Conservation (phyloP, 2,888 invertebrate species). For the Drosophila meridiana region DNA sequence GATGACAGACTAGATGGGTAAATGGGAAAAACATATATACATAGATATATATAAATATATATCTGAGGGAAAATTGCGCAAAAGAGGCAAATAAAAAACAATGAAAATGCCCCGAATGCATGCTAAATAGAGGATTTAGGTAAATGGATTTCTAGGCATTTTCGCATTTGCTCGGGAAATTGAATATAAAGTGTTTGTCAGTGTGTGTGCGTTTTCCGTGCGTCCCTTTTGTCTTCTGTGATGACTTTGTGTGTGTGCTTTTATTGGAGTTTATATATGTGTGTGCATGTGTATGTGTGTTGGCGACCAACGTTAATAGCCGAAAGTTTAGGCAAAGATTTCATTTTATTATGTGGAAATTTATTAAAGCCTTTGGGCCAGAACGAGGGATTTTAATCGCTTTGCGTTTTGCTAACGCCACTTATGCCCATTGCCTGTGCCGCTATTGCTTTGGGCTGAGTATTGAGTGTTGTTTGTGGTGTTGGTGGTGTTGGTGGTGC, state of each 20-base stretch:
- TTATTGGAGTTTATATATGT: slow-evolving; percentile 11
- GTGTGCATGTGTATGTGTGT: slow-evolving; percentile 12
- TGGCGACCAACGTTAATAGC: slow-evolving; percentile 67
- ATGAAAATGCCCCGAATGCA: slow-evolving; percentile 80
- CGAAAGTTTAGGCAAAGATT: slow-evolving; percentile 76
- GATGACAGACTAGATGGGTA: slow-evolving; percentile 58
- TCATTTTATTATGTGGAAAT: slow-evolving; percentile 79
- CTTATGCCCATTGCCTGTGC: slow-evolving; percentile 12
- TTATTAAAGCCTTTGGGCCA: slow-evolving; percentile 74
- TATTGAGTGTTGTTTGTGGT: slow-evolving; percentile 8
- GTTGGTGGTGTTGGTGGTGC: not conserved
- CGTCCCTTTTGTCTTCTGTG: slow-evolving; percentile 42
- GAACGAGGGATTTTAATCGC: slow-evolving; percentile 65
- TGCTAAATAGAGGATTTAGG: slow-evolving; percentile 82
- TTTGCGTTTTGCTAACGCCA: slow-evolving; percentile 33
- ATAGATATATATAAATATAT: not conserved
- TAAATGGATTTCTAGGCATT: slow-evolving; percentile 82
- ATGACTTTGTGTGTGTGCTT: slow-evolving; percentile 35
- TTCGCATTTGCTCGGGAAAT: slow-evolving; percentile 75
- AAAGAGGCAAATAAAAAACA: slow-evolving; percentile 69
- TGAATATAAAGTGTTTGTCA: slow-evolving; percentile 69
- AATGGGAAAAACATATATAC: not conserved
- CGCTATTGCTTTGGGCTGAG: not conserved
- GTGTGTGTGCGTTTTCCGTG: slow-evolving; percentile 20
- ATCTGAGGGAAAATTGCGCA: slow-evolving; percentile 33